Base-by-base conservation (phyloP, 2,113 vertebrate species). In the Hypomesus transpacificus region DNA sequence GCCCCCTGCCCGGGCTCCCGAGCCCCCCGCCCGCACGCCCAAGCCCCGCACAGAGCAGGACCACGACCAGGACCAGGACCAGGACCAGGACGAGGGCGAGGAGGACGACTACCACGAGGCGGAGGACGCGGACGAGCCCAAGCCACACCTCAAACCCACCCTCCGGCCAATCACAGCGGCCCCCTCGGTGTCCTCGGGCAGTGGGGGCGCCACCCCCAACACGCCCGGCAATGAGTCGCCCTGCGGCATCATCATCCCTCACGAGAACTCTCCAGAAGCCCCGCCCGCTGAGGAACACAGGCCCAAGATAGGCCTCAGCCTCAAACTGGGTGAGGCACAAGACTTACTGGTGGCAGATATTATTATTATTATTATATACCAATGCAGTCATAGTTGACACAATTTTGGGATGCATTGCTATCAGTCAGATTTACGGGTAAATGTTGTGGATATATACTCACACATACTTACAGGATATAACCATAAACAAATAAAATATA, bases 201-300 rank as follows among this genome's bases (percentile, higher is more conserved):
- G 97, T 73, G 95, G 95, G 78, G 95, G 97, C n/a, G 96, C 90
- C 72, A 96, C 97, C 3, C 97, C 97, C 26, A 96, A 97, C 88
- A 94, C 97, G 14, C 97, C 96, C 1, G 92, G 94, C 64, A 95
- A 96, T 52, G 96, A 98, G 39, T 99, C 97, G 80, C 97, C 97
- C 18, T 97, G 95, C 70, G 97, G 97, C 78, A 99, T 99, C 83
- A 98, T 98, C 82, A 99, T 99, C 80, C 97, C 97, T 64, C 96
- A 98, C 7, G 97, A 99, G 91, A 96, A 96, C 85, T 96, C 96
- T 22, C 96, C 95, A 5, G 96, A 98, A 78, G 90, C 93, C 22
- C 95, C 93, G 34, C 95, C 95, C 51, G 92, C 92, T 0, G 97
- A 99, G 73, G 97, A 99, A 58, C 93, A 95, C 84, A 91, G 96